phyloP scores from a whole-genome alignment of 2,113 vertebrate species.

The Solenodon paradoxus region DNA sequence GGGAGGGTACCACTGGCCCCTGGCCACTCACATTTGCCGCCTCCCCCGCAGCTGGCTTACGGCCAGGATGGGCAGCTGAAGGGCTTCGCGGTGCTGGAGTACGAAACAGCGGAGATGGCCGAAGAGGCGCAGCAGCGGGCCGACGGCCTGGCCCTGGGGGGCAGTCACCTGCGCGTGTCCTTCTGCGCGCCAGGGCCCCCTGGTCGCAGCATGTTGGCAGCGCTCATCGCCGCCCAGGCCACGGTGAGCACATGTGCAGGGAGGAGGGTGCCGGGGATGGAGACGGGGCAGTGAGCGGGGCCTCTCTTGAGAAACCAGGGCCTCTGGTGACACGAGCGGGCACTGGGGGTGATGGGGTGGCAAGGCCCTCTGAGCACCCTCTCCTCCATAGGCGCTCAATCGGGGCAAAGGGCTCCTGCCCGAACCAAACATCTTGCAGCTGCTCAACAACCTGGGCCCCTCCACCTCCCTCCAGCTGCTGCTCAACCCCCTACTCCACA shows the following conservation, averaged over 20 bases:
- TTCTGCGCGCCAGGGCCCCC: constrained; percentile 95
- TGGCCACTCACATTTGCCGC: not conserved
- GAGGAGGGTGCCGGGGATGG: not conserved
- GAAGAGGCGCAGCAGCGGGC: constrained; percentile 86
- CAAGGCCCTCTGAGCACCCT: no score
- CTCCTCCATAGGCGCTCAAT: constrained; percentile 87
- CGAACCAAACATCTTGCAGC: constrained; percentile 91
- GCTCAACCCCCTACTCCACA: constrained; percentile 88
- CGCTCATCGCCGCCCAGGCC: constrained; percentile 93
- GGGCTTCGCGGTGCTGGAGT: constrained; percentile 92
- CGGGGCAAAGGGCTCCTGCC: constrained; percentile 95
- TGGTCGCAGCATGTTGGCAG: constrained; percentile 93
- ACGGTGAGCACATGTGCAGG: constrained; percentile 80
- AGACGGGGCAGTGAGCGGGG: no score
- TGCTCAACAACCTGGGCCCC: constrained; percentile 90
- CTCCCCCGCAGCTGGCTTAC: constrained; percentile 86
- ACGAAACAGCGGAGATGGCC: constrained; percentile 85
- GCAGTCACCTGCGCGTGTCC: constrained; percentile 87
- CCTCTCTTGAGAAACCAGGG: not conserved
- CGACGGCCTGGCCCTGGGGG: constrained; percentile 85
- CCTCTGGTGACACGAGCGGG: not conserved
- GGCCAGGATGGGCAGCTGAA: constrained; percentile 93
- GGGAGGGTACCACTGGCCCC: not conserved
- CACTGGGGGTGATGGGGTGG: not conserved
- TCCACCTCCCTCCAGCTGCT: constrained; percentile 92